phyloP scores from a whole-genome alignment of 2,113 vertebrate genomes.

The Psilopogon haemacephalus region DNA sequence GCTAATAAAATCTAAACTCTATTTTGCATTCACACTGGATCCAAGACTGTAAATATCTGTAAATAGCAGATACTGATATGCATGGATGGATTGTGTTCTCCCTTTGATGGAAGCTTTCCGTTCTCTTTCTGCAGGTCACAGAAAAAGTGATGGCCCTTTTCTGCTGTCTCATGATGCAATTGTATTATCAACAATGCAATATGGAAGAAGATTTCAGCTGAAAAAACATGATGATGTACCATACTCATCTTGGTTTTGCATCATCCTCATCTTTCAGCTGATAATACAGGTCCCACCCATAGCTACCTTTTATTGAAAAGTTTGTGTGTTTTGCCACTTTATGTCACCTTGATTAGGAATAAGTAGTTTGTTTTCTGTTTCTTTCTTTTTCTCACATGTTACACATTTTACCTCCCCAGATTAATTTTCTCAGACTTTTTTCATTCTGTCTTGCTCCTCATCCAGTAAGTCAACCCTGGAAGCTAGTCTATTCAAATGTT shows the following conservation, averaged over 20 bases:
- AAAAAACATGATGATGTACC: background rate
- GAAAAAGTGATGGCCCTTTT: background rate
- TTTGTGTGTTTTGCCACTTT: background rate
- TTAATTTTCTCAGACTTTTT: background rate
- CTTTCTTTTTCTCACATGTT: background rate
- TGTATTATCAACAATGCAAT: fast-evolving
- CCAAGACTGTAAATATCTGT: background rate
- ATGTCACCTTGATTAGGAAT: too few relatives aligned
- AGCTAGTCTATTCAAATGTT: background rate
- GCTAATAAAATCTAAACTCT: background rate
- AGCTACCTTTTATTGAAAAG: background rate
- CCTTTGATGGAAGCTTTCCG: background rate
- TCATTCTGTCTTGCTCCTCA: background rate
- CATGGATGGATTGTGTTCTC: background rate
- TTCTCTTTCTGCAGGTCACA: background rate
- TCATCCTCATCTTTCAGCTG: background rate
- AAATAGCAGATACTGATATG: background rate
- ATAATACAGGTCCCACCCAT: background rate
- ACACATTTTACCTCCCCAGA: background rate
- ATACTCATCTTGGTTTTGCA: background rate
- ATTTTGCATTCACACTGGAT: background rate
- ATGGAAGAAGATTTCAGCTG: background rate
- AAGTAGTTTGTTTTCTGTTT: background rate
- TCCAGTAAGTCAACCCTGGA: background rate
- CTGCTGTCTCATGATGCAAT: background rate